phyloP scores from a whole-genome alignment of 2,888 invertebrate species.

The Noctua comes region DNA sequence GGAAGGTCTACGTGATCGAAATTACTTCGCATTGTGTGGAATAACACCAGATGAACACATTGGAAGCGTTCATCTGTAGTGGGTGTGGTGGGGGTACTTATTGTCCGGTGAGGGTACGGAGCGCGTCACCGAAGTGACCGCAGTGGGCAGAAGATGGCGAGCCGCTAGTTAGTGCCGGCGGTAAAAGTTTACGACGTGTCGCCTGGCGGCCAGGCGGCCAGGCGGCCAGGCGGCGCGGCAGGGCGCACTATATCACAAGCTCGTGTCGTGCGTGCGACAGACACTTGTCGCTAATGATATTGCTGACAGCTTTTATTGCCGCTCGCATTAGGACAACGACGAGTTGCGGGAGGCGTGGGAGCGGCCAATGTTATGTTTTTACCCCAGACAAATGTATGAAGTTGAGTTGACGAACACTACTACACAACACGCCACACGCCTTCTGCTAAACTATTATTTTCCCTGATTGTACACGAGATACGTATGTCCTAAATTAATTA shows the following conservation, averaged over 20 bases:
- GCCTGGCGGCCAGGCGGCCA: neutral
- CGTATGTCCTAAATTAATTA: neutral
- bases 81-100: neutral
- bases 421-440: neutral
- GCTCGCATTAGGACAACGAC: conserved; percentile 12
- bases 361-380: too few species aligned
- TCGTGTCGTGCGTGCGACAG: conserved; percentile 8
- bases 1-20: conserved; percentile 28
- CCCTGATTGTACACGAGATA: neutral
- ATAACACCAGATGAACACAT: conserved; percentile 15
- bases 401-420: neutral
- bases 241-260: conserved; percentile 5
- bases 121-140: neutral
- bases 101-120: neutral
- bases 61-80: neutral
- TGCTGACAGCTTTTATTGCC: conserved; percentile 21
- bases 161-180: conserved; percentile 4
- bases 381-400: too few species aligned
- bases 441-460: neutral
- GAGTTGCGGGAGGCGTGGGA: neutral
- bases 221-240: neutral
- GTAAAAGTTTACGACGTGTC: conserved; percentile 44
- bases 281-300: conserved; percentile 35
- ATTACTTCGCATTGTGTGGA: conserved; percentile 28
- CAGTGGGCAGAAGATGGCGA: conserved; percentile 3